phyloP scores from a whole-genome alignment of 2,888 invertebrate genomes.

The Alloplasta piceator region DNA sequence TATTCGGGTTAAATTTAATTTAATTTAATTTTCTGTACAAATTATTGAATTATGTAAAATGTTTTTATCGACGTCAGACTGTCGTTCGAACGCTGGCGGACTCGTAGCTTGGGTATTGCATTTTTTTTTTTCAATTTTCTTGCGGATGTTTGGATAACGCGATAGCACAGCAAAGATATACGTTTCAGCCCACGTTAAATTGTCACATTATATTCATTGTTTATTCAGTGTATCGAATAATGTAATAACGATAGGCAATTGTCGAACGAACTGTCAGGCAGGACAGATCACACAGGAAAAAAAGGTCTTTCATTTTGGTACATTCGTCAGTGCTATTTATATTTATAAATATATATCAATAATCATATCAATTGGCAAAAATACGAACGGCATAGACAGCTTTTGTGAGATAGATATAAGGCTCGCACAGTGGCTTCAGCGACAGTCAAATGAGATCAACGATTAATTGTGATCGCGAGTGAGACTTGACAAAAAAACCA shows the following conservation, averaged over 20 bases:
- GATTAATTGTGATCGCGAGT: conserved; percentile 52
- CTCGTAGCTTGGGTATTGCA: conserved; percentile 21
- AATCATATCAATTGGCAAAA: conserved; percentile 59
- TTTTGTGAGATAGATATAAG: conserved; percentile 45
- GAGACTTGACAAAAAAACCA: conserved; percentile 22
- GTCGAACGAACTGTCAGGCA: conserved; percentile 58
- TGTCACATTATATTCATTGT: conserved; percentile 17
- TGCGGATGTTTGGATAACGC: neutral
- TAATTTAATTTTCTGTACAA: too few relatives aligned
- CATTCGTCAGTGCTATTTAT: neutral
- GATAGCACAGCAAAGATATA: conserved; percentile 41
- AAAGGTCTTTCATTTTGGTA: neutral
- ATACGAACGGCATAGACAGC: conserved; percentile 57
- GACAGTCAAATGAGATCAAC: conserved; percentile 61
- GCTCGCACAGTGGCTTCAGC: conserved; percentile 65
- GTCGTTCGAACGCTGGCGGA: conserved; percentile 29
- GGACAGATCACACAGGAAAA: conserved; percentile 46
- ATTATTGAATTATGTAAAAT: too few relatives aligned
- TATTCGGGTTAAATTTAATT: too few relatives aligned
- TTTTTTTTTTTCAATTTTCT: neutral
- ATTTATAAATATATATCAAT: neutral
- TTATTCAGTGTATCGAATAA: conserved; percentile 20
- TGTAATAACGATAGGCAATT: conserved; percentile 35
- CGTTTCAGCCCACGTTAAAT: conserved; percentile 16
- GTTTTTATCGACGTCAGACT: conserved; percentile 23